Percentiles rank a stretch among this genome's conserved stretches.
Conservation (phyloP, 2,113 vertebrate species). For the Tangachromis dhanisi region DNA sequence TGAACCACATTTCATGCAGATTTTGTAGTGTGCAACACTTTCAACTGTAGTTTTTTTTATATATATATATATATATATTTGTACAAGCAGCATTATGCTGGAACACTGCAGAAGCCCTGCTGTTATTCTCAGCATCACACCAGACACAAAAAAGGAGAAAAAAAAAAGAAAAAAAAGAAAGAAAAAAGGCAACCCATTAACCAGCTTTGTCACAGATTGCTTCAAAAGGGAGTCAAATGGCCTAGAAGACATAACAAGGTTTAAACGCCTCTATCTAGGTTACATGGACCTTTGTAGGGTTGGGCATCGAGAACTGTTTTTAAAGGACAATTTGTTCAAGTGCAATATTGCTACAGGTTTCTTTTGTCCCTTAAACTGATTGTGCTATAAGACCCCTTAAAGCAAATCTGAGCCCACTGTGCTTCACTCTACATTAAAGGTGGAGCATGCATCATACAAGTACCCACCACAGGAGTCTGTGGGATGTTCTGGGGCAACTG, state of each 20-base stretch:
- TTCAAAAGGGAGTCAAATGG: neutral
- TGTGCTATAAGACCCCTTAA: neutral
- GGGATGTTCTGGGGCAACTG: neutral
- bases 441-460: neutral
- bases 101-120: constrained; percentile 79
- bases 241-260: neutral
- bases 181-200: constrained; percentile 28
- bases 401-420: neutral
- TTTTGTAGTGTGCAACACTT: constrained; percentile 37
- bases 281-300: neutral
- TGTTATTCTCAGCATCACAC: constrained; percentile 90
- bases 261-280: neutral
- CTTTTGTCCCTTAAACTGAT: neutral
- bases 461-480: neutral
- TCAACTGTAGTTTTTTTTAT: constrained; percentile 24
- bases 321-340: neutral
- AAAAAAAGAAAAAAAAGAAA: neutral
- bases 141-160: constrained; percentile 61
- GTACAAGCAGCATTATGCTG: constrained; percentile 38
- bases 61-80: neutral
- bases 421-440: neutral
- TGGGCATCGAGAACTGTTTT: constrained; percentile 9
- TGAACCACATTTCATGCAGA: constrained; percentile 76
- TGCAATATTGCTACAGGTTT: neutral
- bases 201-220: constrained; percentile 13